These are phyloP conservation scores for Phrynocephalus guinanensis DNA, from an alignment of 2,797 vertebrate genomes.

Conservation along the genomic window DNA sequence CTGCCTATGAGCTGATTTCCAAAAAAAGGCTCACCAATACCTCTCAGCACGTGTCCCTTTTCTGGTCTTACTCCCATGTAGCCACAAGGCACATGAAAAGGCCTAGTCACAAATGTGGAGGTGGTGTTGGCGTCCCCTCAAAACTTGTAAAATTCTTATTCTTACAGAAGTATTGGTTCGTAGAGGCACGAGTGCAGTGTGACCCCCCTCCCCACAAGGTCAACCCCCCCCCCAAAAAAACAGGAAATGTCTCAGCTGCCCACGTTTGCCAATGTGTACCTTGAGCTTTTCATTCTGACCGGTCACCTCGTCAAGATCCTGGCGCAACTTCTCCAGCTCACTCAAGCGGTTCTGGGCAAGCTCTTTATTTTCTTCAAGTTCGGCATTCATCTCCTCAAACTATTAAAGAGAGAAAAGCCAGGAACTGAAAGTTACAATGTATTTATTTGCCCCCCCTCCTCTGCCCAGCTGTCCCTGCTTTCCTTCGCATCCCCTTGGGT, in stretches of 20 bases:
- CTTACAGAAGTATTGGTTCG: neutral
- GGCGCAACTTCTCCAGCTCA: slow-evolving; percentile 92
- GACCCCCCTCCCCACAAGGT: neutral
- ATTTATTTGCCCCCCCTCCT: no score
- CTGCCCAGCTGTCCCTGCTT: neutral
- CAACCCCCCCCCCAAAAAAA: neutral
- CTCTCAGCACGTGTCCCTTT: neutral
- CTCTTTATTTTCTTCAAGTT: slow-evolving; percentile 95
- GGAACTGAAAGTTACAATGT: neutral
- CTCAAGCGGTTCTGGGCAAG: slow-evolving; percentile 91
- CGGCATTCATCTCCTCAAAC: slow-evolving; percentile 99
- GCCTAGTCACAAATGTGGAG: neutral
- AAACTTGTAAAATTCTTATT: neutral
- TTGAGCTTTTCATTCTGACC: slow-evolving; percentile 92
- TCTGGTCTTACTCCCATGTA: neutral
- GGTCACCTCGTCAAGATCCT: slow-evolving; percentile 91
- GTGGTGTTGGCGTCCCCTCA: neutral
- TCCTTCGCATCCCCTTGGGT: neutral
- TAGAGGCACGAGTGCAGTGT: neutral
- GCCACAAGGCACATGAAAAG: neutral
- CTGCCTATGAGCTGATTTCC: neutral
- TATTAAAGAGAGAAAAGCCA: slow-evolving; percentile 49
- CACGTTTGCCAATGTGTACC: slow-evolving; percentile 71
- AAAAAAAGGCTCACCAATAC: neutral
- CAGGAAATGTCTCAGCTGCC: neutral